Evolutionary conservation across 92 coral and sea anemone species (phyloP), one percentile per base, ranked within the genome.

Genomic region (Parazoanthus atlanticus): DNA sequence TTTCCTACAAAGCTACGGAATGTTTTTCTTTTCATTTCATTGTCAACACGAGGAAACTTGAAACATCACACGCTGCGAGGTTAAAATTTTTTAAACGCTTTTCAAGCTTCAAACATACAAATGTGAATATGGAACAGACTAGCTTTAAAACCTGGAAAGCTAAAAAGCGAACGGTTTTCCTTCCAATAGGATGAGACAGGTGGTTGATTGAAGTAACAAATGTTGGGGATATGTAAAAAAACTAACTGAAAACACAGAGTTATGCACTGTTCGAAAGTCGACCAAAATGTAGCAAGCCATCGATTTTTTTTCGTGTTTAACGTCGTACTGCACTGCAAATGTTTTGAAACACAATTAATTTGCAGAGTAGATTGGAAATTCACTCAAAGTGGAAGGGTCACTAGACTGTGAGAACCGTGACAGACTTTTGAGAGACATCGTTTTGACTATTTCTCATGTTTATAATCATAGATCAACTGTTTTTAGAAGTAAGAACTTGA

Each of bases 11-110:
- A 13, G 34, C 28, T 52, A 41, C 49, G 49, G 79, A 75, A 69
- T 25, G 61, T 17, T 69, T 69, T 70, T 15, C 56, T 69, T 70
- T 70, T n/a, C 17, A n/a, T 69, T 71, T 40, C 38, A 6, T 43
- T 43, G 10, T 38, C 32, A 52, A 30, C 17, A 11, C 74, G 7
- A 23, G 46, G 33, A 32, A 13, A 17, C 54, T 25, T 10, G 26
- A 61, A 21, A 54, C 67, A 32, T 29, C 46, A 33, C 84, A 15
- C 70, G 84, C 85, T 56, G 71, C 70, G 73, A 81, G 21, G 52
- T 32, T 31, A 54, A 54, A 4, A 19, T 17, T 80, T 36, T 56
- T 80, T 41, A 5, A 33, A 21, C 46, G 31, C n/a, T 5, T 1
- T 61, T 25, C 41, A 23, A 38, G 58, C 10, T 41, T 41, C 47